phyloP scores from a whole-genome alignment of 2,888 invertebrate genomes.

The Acleris laterana region DNA sequence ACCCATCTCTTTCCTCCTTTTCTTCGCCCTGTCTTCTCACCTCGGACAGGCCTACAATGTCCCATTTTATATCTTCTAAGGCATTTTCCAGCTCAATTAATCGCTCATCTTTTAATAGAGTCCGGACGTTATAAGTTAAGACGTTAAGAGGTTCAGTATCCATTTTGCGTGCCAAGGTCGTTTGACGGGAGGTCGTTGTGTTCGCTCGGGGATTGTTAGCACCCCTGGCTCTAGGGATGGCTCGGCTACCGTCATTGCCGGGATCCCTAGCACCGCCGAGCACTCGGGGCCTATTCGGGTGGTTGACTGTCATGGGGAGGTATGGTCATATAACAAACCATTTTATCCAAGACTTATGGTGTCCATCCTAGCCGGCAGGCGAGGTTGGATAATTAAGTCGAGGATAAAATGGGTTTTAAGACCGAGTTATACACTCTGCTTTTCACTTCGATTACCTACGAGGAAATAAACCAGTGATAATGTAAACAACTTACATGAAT shows the following conservation, averaged over 20 bases:
- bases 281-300: constrained; percentile 7
- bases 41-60: background rate
- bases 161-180: constrained; percentile 5
- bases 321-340: too few species aligned
- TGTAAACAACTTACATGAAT: too few species aligned
- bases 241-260: background rate
- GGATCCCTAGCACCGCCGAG: background rate
- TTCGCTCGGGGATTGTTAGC: constrained; percentile 8
- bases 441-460: too few species aligned
- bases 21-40: too few species aligned
- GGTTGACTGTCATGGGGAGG: background rate
- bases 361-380: too few species aligned
- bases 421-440: too few species aligned
- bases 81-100: too few species aligned
- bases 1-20: too few species aligned
- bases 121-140: constrained; percentile 10
- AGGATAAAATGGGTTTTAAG: too few species aligned
- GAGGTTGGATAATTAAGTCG: too few species aligned
- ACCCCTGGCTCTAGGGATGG: background rate
- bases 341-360: too few species aligned
- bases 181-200: background rate
- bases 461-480: too few species aligned
- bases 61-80: background rate
- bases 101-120: constrained; percentile 3
- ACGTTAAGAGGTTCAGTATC: constrained; percentile 1